Evolutionary conservation across 2,888 invertebrate species (phyloP).

Genomic region (Chesias legatella): DNA sequence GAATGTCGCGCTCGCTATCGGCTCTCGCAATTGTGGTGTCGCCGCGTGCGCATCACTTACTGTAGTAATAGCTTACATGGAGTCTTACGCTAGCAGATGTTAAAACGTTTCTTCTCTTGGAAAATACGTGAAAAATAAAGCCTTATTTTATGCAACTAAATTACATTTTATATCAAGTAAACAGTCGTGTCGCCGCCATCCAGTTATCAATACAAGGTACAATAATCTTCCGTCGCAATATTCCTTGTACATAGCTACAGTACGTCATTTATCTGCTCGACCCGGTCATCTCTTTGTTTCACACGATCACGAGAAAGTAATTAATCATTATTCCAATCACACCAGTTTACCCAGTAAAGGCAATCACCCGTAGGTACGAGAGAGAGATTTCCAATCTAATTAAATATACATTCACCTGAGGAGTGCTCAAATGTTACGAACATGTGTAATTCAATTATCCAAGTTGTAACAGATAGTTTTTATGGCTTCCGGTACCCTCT

Average conservation of each 20-base stretch:
- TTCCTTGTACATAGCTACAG: too few relatives aligned
- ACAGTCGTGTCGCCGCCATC: too few relatives aligned
- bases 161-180: too few relatives aligned
- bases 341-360: conserved; percentile 16
- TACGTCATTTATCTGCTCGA: too few relatives aligned
- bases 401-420: conserved; percentile 38
- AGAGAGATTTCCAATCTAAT: conserved; percentile 43
- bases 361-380: conserved; percentile 17
- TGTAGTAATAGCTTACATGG: conserved; percentile 4
- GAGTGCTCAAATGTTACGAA: conserved; percentile 45
- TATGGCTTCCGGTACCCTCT: conserved; percentile 33
- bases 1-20: conserved; percentile 37
- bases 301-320: conserved; percentile 13
- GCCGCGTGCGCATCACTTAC: conserved; percentile 27
- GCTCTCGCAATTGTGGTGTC: conserved; percentile 49
- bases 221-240: too few relatives aligned
- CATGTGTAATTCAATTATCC: conserved; percentile 42
- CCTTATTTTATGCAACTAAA: too few relatives aligned
- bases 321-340: conserved; percentile 22
- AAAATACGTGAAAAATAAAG: too few relatives aligned
- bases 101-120: too few relatives aligned
- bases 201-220: too few relatives aligned
- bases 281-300: background rate
- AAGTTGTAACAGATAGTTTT: conserved; percentile 32
- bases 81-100: background rate